phyloP scores from a whole-genome alignment of 2,113 vertebrate species.

The Scolopax mira region DNA sequence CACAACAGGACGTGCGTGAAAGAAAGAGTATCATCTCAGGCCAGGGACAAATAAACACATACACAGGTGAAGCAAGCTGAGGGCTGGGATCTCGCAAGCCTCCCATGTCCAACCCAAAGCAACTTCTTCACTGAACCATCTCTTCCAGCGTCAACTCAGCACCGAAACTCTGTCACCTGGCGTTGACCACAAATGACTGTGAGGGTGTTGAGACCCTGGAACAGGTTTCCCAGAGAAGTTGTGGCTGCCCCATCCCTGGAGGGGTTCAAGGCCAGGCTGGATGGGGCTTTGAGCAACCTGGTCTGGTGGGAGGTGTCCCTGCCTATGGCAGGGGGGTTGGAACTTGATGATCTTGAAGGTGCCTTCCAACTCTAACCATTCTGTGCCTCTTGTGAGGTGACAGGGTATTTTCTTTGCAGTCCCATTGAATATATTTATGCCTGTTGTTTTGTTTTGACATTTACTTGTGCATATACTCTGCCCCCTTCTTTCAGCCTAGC shows the following conservation, averaged over 20 bases:
- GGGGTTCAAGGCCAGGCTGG: background rate
- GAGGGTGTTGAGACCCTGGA: background rate
- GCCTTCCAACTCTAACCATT: background rate
- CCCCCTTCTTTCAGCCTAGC: background rate
- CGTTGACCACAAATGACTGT: no score
- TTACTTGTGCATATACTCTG: background rate
- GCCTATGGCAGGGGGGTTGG: background rate
- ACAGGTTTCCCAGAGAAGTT: background rate
- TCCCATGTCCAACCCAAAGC: background rate
- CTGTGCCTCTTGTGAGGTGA: background rate
- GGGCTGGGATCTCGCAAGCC: background rate
- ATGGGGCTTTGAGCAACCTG: background rate
- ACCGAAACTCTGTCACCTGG: no score
- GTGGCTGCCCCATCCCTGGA: background rate
- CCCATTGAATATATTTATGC: background rate
- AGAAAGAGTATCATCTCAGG: background rate
- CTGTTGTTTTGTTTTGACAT: background rate
- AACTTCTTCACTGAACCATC: background rate
- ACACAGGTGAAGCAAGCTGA: background rate
- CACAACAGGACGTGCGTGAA: fast-evolving
- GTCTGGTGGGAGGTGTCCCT: background rate
- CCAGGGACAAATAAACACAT: background rate
- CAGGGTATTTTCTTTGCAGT: background rate
- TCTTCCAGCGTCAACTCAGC: no score
- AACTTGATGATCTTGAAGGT: background rate